Percentiles rank a stretch among this genome's conserved stretches.
Conservation (phyloP, 2,888 invertebrate species). For the Tipula helvola region DNA sequence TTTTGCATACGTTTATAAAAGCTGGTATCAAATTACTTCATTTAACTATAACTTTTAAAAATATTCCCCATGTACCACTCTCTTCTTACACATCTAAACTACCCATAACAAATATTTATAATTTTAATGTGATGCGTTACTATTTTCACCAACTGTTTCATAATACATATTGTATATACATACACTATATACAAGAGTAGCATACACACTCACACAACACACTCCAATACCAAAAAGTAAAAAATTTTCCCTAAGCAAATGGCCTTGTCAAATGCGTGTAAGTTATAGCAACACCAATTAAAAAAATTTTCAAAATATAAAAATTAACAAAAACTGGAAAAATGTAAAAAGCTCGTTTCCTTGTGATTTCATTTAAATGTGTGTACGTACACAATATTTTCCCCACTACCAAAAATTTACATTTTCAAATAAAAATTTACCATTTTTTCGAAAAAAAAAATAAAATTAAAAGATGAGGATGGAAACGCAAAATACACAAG, state of each 20-base stretch:
- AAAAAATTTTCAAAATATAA: not conserved
- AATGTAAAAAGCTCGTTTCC: not conserved
- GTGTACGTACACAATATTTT: not conserved
- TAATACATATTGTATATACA: not conserved
- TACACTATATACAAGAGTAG: not conserved
- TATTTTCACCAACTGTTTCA: not conserved
- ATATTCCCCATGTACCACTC: not conserved
- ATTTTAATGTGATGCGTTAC: conserved; percentile 4
- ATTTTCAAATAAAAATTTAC: not conserved
- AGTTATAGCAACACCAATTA: not conserved
- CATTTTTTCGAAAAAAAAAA: not conserved
- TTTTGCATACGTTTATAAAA: not conserved
- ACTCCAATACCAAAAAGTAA: not conserved
- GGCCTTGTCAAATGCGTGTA: conserved; percentile 4
- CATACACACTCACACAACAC: not conserved
- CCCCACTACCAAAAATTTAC: not conserved
- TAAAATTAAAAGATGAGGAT: not conserved
- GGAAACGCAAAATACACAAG: not conserved
- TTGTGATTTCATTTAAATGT: not conserved
- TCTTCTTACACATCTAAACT: not conserved
- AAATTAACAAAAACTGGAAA: not conserved
- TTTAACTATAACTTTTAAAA: not conserved
- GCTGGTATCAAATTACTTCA: not conserved
- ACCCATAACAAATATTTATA: not conserved
- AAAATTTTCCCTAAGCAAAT: not conserved